These are phyloP conservation scores for Dermatemys mawii DNA, from an alignment of 2,113 vertebrate genomes.

Conservation along the genomic window DNA sequence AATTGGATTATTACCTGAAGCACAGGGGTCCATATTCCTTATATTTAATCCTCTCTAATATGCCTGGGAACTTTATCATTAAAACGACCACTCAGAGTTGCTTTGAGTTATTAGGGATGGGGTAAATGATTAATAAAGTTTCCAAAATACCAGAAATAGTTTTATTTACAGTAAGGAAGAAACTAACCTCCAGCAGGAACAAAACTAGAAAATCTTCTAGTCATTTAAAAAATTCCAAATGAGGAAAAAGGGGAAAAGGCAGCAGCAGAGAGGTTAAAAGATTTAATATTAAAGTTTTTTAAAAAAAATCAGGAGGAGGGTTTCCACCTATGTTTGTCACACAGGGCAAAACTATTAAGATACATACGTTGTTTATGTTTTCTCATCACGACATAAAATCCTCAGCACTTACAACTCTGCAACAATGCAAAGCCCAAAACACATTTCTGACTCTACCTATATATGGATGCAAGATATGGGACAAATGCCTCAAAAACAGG, in stretches of 20 bases:
- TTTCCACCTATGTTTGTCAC: not conserved
- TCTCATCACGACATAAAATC: not conserved
- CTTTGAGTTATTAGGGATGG: not conserved
- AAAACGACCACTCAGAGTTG: not conserved
- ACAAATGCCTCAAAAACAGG: not conserved
- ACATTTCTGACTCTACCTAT: no score
- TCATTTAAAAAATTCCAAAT: not conserved
- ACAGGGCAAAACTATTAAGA: not conserved
- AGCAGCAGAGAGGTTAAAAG: not conserved
- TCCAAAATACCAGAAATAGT: not conserved
- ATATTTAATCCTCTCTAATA: not conserved
- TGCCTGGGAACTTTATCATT: not conserved
- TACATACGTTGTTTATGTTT: accelerated
- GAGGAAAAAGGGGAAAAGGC: not conserved
- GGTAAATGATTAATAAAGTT: not conserved
- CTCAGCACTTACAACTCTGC: not conserved
- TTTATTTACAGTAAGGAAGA: not conserved
- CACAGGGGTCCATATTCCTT: not conserved
- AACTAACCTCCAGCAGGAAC: not conserved
- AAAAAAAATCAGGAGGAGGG: not conserved
- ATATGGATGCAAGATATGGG: not conserved
- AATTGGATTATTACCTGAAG: not conserved
- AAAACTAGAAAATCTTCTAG: not conserved
- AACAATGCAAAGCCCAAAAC: not conserved
- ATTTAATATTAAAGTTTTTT: not conserved